Evolutionary conservation across 2,888 invertebrate genomes (phyloP).

Genomic region (Agrochola litura): DNA sequence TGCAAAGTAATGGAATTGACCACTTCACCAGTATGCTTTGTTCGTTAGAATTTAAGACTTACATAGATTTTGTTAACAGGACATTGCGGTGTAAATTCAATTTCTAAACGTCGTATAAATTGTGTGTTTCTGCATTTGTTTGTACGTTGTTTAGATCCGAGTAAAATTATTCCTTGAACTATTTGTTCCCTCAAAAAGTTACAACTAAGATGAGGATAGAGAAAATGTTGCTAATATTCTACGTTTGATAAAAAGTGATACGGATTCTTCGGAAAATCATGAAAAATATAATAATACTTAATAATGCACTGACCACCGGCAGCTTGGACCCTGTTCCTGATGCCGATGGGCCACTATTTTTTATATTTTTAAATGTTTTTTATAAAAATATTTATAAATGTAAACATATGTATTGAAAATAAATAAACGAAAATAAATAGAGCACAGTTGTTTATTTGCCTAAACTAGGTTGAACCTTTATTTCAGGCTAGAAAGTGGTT

Average conservation of each 20-base stretch:
- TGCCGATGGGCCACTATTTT: no score
- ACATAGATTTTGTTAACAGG: slow-evolving; percentile 41
- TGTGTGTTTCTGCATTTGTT: slow-evolving; percentile 44
- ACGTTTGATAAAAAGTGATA: background rate
- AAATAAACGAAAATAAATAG: no score
- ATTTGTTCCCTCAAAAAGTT: background rate
- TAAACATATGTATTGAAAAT: no score
- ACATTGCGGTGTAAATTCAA: slow-evolving; percentile 48
- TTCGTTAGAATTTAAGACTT: slow-evolving; percentile 56
- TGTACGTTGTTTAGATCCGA: slow-evolving; percentile 20
- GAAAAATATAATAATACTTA: no score
- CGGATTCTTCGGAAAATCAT: background rate
- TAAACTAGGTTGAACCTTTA: no score
- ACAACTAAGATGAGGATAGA: background rate
- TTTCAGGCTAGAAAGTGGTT: no score
- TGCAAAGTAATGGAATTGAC: slow-evolving; percentile 41
- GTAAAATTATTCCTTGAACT: background rate
- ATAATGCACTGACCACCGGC: no score
- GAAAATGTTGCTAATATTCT: no score
- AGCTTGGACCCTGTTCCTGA: no score
- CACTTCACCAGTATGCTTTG: slow-evolving; percentile 35
- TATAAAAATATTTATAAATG: no score
- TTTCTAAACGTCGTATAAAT: slow-evolving; percentile 54
- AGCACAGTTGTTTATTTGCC: no score
- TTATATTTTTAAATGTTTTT: no score